Evolutionary conservation across 2,797 vertebrate species (phyloP), one percentile per base, ranked within the genome.

Genomic region (Cyprinodon diabolis): DNA sequence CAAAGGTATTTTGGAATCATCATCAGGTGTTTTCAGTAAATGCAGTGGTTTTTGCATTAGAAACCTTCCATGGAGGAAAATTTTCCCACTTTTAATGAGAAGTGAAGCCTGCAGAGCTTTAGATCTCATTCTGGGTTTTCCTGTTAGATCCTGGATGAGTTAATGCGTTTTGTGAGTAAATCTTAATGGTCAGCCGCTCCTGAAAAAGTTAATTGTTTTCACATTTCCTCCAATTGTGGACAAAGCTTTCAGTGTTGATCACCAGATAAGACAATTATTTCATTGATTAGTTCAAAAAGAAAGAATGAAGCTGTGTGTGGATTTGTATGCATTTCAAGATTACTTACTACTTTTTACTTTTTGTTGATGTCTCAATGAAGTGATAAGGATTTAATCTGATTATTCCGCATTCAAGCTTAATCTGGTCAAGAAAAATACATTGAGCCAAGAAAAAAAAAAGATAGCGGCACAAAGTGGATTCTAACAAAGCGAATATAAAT

Each of bases 401-500:
- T 74, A 63, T 75, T 70, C 21, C 23, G 37, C 25, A 8, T 66
- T 19, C 43, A 4, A 43, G 56, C 4, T 6, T 4, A 77, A 74
- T 47, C 66, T 71, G 37, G 14, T 37, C 51, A 15, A 67, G 54
- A 78, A 45, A 71, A 78, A 81, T 68, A 14, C 71, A 80, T n/a
- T 77, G 72, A 83, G 52, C 81, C 21, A 66, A 79, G 66, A 73
- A 40, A 56, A 8, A 8, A 67, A 43, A 58, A 65, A 69, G 49
- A 67, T 37, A 9, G 66, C 47, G 56, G 60, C 40, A 63, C 55
- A 60, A 60, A 55, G 6, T 45, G 37, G 69, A 84, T 76, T 76
- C 67, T 71, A 77, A 75, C 77, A 63, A 74, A 84, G 78, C 74
- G 84, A 84, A 84, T 74, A 75, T 80, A 77, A 86, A 83, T 84